Evolutionary conservation across 2,888 invertebrate genomes (phyloP).

Genomic region (Cartodere bifasciata): DNA sequence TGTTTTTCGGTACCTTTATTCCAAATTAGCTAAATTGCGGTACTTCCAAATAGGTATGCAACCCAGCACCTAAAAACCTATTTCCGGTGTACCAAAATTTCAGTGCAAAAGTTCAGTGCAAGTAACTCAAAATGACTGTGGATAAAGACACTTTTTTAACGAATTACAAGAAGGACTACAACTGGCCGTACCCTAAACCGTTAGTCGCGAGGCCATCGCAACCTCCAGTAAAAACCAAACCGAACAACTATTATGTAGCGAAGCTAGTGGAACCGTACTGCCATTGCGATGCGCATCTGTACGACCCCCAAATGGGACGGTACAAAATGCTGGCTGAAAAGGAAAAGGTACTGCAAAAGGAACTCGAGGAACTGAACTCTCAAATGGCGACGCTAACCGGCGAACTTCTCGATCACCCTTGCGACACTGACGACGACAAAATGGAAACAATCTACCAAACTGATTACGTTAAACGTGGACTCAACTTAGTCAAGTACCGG

Average conservation of each 20-base stretch:
- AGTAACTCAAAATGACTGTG: constrained; percentile 9
- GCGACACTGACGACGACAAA: constrained; percentile 47
- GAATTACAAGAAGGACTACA: constrained; percentile 39
- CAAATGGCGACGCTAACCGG: constrained; percentile 48
- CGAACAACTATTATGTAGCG: constrained; percentile 36
- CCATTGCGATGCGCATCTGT: constrained; percentile 49
- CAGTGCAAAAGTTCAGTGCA: constrained; percentile 1
- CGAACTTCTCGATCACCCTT: constrained; percentile 50
- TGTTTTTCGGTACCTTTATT: constrained; percentile 14
- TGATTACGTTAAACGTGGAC: constrained; percentile 44
- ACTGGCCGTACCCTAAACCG: constrained; percentile 48
- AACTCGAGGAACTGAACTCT: constrained; percentile 37
- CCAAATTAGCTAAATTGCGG: too few relatives aligned
- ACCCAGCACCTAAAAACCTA: constrained; percentile 2
- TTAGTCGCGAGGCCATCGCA: constrained; percentile 41
- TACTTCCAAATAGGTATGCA: too few relatives aligned
- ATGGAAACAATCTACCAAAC: constrained; percentile 50
- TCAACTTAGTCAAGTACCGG: constrained; percentile 42
- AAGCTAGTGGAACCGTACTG: constrained; percentile 48
- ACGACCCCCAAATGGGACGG: constrained; percentile 45
- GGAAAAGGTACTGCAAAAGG: constrained; percentile 44
- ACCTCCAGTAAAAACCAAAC: constrained; percentile 42
- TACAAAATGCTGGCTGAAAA: constrained; percentile 49
- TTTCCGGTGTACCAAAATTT: constrained; percentile 6
- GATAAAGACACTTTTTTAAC: constrained; percentile 37